Evolutionary conservation across 2,797 vertebrate species (phyloP), one percentile per base, ranked within the genome.

Genomic region (Dipus sagitta): DNA sequence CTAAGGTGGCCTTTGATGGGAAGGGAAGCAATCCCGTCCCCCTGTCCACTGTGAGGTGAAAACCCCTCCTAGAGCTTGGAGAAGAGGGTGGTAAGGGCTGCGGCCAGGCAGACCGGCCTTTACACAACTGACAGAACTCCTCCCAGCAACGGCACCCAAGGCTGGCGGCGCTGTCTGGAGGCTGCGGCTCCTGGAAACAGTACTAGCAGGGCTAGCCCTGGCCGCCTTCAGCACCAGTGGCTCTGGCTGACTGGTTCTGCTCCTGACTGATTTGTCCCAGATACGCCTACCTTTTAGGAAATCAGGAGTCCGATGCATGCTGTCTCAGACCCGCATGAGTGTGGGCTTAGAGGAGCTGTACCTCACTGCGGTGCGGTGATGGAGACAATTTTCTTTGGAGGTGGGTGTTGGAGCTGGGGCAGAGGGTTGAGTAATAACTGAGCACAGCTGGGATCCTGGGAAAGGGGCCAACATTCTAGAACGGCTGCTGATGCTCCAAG

Each of bases 161-260:
- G 24, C 5, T 64, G 58, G 58, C 9, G 2, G 0, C 28, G n/a
- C 65, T 26, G 47, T n/a, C 9, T 0, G 7, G 34, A 21, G 62
- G 0, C 21, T 1, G 42, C 54, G 26, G 88, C 28, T 23, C 1
- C 1, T 1, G 1, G 70, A 34, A 58, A 1, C 0, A 11, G 67
- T 54, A 28, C 30, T 0, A 23, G 58, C 0, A 0, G 18, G 17
- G 32, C n/a, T 20, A n/a, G 42, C 6, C 28, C 1, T 0, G 0
- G 28, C n/a, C 0, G 4, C 42, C 88, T 74, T 30, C 3, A 20
- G 38, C 20, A 28, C 3, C 1, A 12, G 0, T 2, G 38, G 30
- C 14, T 75, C 72, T 71, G 72, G 79, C 20, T 18, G 72, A 38
- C 20, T 58, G 65, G 34, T 32, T 71, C 60, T 18, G 52, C 18